phyloP scores from a whole-genome alignment of 2,113 vertebrate genomes.

The Clupea harengus region DNA sequence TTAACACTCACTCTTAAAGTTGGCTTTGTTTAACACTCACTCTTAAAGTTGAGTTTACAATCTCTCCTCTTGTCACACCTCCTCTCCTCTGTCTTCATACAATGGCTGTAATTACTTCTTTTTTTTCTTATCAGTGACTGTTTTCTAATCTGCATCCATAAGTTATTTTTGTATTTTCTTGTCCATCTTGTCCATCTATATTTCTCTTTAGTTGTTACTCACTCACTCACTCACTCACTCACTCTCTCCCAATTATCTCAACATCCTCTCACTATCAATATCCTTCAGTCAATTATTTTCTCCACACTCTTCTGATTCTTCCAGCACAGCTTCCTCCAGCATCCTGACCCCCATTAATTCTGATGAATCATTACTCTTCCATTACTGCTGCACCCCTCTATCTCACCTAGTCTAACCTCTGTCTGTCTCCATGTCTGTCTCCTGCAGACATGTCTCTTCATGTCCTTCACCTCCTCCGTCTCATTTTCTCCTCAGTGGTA shows the following conservation, averaged over 20 bases:
- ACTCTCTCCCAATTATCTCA: too few relatives aligned
- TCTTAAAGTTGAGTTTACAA: constrained; percentile 10
- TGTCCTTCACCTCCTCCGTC: not conserved
- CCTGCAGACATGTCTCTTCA: not conserved
- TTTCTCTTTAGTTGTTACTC: not conserved
- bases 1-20: constrained; percentile 14
- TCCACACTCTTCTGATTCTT: not conserved
- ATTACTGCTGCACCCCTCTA: not conserved
- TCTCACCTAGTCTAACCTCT: not conserved
- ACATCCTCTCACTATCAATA: not conserved
- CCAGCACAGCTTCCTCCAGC: not conserved
- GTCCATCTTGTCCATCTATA: not conserved
- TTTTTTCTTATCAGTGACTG: not conserved
- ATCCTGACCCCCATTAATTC: not conserved
- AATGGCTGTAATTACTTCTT: not conserved
- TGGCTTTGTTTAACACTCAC: constrained; percentile 13
- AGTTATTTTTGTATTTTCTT: not conserved
- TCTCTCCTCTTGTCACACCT: not conserved
- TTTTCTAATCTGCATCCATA: not conserved
- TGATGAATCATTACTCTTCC: not conserved
- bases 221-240: not conserved
- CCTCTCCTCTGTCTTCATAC: not conserved
- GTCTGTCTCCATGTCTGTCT: not conserved
- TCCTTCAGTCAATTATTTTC: not conserved
- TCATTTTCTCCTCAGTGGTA: not conserved